Evolutionary conservation across 2,888 invertebrate genomes (phyloP), one percentile per base, ranked within the genome.

Genomic region (Lithosia quadra): DNA sequence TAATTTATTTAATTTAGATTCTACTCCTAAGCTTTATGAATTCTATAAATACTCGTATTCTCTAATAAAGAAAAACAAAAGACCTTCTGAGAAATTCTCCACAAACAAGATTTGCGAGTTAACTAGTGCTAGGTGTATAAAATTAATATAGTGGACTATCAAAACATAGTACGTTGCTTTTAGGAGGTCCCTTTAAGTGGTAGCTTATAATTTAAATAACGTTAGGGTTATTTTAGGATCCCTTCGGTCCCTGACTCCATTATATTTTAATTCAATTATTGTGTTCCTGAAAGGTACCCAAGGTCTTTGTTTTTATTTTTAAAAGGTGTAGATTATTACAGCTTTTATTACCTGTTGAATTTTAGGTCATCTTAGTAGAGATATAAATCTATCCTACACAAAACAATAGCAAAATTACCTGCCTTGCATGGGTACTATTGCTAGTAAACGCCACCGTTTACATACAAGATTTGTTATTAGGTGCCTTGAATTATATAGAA

Each of bases 101-200:
- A 49, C 1, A 8, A 49, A 49, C n/a, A 49, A 49, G 49, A 49
- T 49, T 49, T n/a, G 49, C 49, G 18, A n/a, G n/a, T 49, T 49
- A 49, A 7, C n/a, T 49, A 13, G 15, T 39, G 18, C 49, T n/a
- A 49, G n/a, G 49, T n/a, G n/a, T 49, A 49, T 49, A 49, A 8
- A 49, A 49, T 49, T 43, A 43, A 49, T n/a, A n/a, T n/a, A 49
- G 49, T 49, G n/a, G 8, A 49, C 74, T 53, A 59, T 64, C 43
- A 43, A 22, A 18, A 43, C 36, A 22, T 61, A 22, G 1, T 22
- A 15, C 21, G 0, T 61, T 49, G 49, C 49, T 28, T 33, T 33
- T 58, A 58, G 18, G 8, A 58, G 24, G n/a, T 58, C 57, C 49
- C 49, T 49, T 49, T 49, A 49, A 49, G 49, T 49, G 49, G 49